Evolutionary conservation across 2,113 vertebrate species (phyloP).

Genomic region (Rutilus rutilus): DNA sequence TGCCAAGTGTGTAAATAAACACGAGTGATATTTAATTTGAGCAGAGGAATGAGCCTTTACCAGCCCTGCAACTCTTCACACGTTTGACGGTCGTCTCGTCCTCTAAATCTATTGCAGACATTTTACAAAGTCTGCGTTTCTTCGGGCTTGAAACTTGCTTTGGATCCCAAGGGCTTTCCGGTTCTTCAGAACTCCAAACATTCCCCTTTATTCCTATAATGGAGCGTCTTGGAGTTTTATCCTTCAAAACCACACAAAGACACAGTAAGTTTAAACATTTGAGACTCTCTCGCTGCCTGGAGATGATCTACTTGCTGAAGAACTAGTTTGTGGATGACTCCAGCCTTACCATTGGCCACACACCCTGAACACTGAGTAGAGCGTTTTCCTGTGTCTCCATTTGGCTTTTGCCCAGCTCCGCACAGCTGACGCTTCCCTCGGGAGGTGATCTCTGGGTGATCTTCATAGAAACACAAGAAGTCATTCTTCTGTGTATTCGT

Average conservation of each 20-base stretch:
- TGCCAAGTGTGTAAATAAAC: not conserved
- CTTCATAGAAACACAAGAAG: constrained; percentile 43
- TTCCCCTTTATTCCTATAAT: constrained; percentile 59
- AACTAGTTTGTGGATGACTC: not conserved
- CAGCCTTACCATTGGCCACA: constrained; percentile 69
- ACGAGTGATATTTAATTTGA: not conserved
- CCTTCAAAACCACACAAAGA: constrained; percentile 56
- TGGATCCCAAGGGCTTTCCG: constrained; percentile 45
- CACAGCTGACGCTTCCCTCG: constrained; percentile 62
- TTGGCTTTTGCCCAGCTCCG: constrained; percentile 67
- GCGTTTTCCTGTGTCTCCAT: constrained; percentile 54
- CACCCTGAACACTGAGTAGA: constrained; percentile 35
- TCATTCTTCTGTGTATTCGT: not conserved
- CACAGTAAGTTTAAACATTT: not conserved
- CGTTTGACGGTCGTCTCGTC: constrained; percentile 63
- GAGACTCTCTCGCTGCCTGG: not conserved
- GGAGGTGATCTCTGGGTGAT: constrained; percentile 62
- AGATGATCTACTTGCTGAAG: not conserved
- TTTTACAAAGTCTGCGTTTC: constrained; percentile 62
- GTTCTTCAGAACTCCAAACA: constrained; percentile 68
- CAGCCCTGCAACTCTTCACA: constrained; percentile 66
- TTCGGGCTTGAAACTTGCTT: constrained; percentile 60
- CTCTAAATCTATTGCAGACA: constrained; percentile 51
- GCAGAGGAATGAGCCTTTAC: constrained; percentile 47
- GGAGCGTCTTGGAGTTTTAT: constrained; percentile 64